These are phyloP conservation scores for Pantala flavescens DNA, from an alignment of 1,140 invertebrate genomes.

Conservation along the genomic window DNA sequence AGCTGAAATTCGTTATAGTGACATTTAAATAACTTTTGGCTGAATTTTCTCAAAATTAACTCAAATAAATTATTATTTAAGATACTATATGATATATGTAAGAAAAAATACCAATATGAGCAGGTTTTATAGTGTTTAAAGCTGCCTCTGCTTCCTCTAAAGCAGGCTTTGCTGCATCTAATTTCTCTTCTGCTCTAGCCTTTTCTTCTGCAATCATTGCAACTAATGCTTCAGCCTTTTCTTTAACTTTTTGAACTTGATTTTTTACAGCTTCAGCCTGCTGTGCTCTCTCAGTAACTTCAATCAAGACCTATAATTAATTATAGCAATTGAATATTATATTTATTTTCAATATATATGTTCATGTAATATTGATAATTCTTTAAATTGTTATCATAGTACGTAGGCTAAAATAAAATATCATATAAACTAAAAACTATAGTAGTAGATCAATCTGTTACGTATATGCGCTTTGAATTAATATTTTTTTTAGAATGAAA, in stretches of 20 bases:
- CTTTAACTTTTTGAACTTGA: slow-evolving; percentile 89
- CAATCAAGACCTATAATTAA: slow-evolving; percentile 48
- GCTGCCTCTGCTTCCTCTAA: slow-evolving; percentile 90
- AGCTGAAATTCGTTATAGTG: slow-evolving; percentile 41
- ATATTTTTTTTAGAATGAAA: too few species aligned
- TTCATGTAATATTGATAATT: too few species aligned
- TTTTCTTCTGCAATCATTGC: slow-evolving; percentile 86
- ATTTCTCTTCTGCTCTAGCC: slow-evolving; percentile 75
- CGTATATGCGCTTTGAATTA: too few species aligned
- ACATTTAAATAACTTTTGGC: background rate
- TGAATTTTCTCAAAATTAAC: background rate
- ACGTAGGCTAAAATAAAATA: too few species aligned
- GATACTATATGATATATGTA: slow-evolving; percentile 4
- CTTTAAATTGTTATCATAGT: too few species aligned
- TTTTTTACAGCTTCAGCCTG: slow-evolving; percentile 93
- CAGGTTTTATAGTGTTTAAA: slow-evolving; percentile 91
- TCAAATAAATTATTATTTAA: background rate
- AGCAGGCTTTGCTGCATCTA: slow-evolving; percentile 83
- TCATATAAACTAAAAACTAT: too few species aligned
- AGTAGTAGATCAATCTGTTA: too few species aligned
- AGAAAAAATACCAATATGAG: slow-evolving; percentile 61
- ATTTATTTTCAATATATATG: too few species aligned
- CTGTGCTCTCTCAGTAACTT: slow-evolving; percentile 83
- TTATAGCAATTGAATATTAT: background rate
- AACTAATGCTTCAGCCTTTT: slow-evolving; percentile 86